Evolutionary conservation across 1,140 invertebrate genomes (phyloP).

Genomic region (Meloidogyne chitwoodi): DNA sequence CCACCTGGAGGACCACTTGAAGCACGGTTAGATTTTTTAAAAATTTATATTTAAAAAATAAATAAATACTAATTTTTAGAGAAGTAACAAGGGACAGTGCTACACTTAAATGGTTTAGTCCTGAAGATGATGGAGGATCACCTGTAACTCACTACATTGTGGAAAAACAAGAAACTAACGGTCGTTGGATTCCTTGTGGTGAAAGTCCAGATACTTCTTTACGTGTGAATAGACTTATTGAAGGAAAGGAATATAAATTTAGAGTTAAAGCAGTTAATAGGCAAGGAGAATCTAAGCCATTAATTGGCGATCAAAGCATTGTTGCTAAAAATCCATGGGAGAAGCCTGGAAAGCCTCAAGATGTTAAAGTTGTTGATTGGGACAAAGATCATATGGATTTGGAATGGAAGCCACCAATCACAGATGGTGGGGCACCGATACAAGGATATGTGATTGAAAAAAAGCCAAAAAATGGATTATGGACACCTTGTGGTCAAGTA

Average conservation of each 20-base stretch:
- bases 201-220: constrained; percentile 78
- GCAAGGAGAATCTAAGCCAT: constrained; percentile 88
- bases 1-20: constrained; percentile 63
- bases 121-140: constrained; percentile 67
- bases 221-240: constrained; percentile 71
- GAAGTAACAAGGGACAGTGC: constrained; percentile 64
- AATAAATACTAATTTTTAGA: neutral
- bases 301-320: constrained; percentile 79
- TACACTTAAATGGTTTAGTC: constrained; percentile 63
- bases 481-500: constrained; percentile 55
- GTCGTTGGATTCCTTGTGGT: constrained; percentile 65
- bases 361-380: constrained; percentile 87
- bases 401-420: constrained; percentile 84
- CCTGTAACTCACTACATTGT: constrained; percentile 85
- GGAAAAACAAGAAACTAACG: constrained; percentile 77
- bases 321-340: constrained; percentile 94
- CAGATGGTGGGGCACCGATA: constrained; percentile 84
- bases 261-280: constrained; percentile 88
- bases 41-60: neutral
- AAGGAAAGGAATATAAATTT: constrained; percentile 94
- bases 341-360: constrained; percentile 83
- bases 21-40: constrained; percentile 38
- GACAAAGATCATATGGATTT: constrained; percentile 89
- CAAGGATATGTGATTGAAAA: constrained; percentile 92
- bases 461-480: constrained; percentile 71